phyloP scores from a whole-genome alignment of 1,140 invertebrate genomes.

The Drosophila sp. region DNA sequence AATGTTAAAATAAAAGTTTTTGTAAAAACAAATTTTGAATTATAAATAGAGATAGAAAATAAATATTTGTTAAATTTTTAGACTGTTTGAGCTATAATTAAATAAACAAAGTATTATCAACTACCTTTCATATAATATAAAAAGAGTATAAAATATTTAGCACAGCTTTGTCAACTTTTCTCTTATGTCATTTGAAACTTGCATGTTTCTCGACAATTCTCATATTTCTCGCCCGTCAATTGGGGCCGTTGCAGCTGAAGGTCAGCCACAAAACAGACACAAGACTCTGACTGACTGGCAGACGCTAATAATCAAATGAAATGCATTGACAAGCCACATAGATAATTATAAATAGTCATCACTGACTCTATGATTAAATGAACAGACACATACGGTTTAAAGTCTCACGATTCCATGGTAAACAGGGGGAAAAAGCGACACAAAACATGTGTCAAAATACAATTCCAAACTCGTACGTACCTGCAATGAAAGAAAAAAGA shows the following conservation, averaged over 20 bases:
- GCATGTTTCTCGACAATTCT: conserved; percentile 20
- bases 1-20: too few relatives aligned
- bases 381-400: conserved; percentile 4
- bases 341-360: conserved; percentile 30
- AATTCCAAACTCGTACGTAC: conserved; percentile 41
- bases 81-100: too few relatives aligned
- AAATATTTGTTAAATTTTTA: too few relatives aligned
- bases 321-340: conserved; percentile 40
- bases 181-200: conserved; percentile 3
- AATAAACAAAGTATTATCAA: not conserved
- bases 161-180: not conserved
- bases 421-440: not conserved
- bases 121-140: not conserved
- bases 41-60: too few relatives aligned
- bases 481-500: conserved; percentile 41
- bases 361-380: conserved; percentile 29
- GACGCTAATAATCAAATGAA: conserved; percentile 44
- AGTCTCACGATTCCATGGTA: conserved; percentile 5
- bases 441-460: conserved; percentile 17
- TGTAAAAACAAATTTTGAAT: not conserved
- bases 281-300: conserved; percentile 22
- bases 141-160: not conserved
- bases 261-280: conserved; percentile 11
- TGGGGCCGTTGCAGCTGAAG: conserved; percentile 6
- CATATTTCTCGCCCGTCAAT: conserved; percentile 25